Conservation (phyloP, 1,140 invertebrate genomes). For the Drosophila cardini region DNA sequence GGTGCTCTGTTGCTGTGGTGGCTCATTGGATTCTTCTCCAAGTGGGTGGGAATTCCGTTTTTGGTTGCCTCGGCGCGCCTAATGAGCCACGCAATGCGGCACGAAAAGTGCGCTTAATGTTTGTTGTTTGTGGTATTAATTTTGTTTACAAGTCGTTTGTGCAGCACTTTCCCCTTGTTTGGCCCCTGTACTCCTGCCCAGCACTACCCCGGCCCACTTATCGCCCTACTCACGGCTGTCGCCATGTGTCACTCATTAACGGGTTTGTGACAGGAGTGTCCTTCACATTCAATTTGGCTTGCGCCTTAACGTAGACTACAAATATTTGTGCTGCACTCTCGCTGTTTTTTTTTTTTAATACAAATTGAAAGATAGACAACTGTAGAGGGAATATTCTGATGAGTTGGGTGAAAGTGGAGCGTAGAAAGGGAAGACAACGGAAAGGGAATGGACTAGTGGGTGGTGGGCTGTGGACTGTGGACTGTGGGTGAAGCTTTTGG, state of each 20-base stretch:
- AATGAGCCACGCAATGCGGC: constrained; percentile 74
- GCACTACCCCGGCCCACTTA: not conserved
- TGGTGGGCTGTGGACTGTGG: no score
- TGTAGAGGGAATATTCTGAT: constrained; percentile 9
- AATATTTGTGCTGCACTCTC: constrained; percentile 75
- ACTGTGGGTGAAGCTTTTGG: constrained; percentile 36
- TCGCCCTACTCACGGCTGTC: constrained; percentile 6
- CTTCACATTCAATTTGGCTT: constrained; percentile 26
- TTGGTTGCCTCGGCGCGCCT: constrained; percentile 39
- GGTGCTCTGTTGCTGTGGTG: no score
- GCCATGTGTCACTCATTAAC: constrained; percentile 63
- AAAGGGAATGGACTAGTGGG: no score
- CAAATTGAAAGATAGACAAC: constrained; percentile 36
- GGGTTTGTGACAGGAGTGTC: constrained; percentile 21
- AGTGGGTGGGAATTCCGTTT: constrained; percentile 16
- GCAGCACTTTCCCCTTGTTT: constrained; percentile 35
- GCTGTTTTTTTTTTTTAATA: constrained; percentile 30
- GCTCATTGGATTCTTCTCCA: constrained; percentile 8
- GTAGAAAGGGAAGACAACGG: no score
- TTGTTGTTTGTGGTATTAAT: constrained; percentile 80
- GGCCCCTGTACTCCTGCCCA: not conserved
- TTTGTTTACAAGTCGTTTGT: constrained; percentile 82
- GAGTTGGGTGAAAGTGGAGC: not conserved
- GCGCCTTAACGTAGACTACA: constrained; percentile 52
- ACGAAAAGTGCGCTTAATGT: constrained; percentile 76